These are phyloP conservation scores for Platygyra sinensis DNA, from an alignment of 64 coral and sea anemone species.

Conservation along the genomic window DNA sequence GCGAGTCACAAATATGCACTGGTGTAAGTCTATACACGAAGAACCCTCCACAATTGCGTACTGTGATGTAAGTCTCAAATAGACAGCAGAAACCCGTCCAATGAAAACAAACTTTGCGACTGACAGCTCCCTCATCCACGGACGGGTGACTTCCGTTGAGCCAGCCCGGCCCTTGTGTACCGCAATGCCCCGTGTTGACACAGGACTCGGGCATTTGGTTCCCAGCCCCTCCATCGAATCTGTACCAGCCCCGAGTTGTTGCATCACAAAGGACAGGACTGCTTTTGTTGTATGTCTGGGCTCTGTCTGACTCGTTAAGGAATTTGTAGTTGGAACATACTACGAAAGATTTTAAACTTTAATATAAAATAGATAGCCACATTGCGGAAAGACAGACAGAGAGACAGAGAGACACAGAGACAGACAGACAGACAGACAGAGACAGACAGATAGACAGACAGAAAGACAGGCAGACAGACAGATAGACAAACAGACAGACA, in stretches of 20 bases:
- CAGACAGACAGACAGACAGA: too few relatives aligned
- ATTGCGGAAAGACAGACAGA: too few relatives aligned
- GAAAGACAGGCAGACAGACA: too few relatives aligned
- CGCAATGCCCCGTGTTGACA: not conserved
- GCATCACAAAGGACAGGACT: conserved; percentile 25
- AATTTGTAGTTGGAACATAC: conserved; percentile 21
- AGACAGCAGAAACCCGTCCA: conserved; percentile 14
- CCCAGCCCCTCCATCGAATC: conserved; percentile 46
- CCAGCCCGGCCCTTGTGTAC: conserved; percentile 42
- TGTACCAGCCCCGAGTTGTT: conserved; percentile 30
- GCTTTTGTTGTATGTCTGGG: not conserved
- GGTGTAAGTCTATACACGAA: conserved; percentile 33
- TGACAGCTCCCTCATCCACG: conserved; percentile 1
- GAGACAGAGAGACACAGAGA: too few relatives aligned
- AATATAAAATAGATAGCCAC: too few relatives aligned
- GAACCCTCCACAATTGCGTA: conserved; percentile 47
- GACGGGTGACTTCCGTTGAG: conserved; percentile 53
- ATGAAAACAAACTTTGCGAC: conserved; percentile 44
- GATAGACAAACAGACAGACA: too few relatives aligned
- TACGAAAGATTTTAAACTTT: not conserved
- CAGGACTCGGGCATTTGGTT: conserved; percentile 21
- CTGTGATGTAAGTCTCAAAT: not conserved
- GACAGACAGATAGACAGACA: too few relatives aligned
- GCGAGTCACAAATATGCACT: not conserved
- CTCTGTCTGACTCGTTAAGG: conserved; percentile 9